Conservation (phyloP, 37 sponge, comb jelly and placozoan species). For the Haliclona indistincta region DNA sequence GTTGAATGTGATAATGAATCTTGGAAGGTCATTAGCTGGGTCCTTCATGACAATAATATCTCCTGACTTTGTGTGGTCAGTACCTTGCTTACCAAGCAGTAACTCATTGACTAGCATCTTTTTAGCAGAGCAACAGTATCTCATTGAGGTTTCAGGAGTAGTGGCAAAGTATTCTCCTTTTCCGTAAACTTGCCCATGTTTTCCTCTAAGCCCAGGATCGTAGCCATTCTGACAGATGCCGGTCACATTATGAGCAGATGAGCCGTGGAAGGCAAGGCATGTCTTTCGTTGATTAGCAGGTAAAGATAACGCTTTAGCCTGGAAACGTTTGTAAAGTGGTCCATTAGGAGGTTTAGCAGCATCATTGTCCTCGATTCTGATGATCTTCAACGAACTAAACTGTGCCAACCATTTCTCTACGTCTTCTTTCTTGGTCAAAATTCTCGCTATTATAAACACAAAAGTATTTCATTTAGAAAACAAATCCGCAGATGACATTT, state of each 20-base stretch:
- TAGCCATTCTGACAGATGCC: conserved; percentile 81
- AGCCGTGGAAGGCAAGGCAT: conserved; percentile 80
- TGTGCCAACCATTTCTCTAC: conserved; percentile 58
- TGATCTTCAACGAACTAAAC: conserved; percentile 53
- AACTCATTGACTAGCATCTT: conserved; percentile 81
- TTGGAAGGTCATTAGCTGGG: conserved; percentile 79
- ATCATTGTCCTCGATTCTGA: conserved; percentile 58
- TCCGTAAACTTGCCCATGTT: conserved; percentile 71
- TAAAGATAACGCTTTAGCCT: conserved; percentile 26
- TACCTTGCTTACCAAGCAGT: conserved; percentile 56
- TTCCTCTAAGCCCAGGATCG: conserved; percentile 35
- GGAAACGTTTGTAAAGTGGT: conserved; percentile 56
- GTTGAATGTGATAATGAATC: conserved; percentile 67
- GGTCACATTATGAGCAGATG: conserved; percentile 53
- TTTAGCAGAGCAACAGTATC: conserved; percentile 68
- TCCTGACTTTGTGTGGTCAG: conserved; percentile 72
- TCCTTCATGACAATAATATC: conserved; percentile 80
- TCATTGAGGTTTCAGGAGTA: conserved; percentile 43
- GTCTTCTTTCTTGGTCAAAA: conserved; percentile 23
- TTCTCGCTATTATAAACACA: not conserved
- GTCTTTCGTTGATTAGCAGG: conserved; percentile 64
- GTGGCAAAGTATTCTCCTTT: conserved; percentile 84
- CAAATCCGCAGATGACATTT: not conserved
- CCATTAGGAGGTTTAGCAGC: conserved; percentile 75
- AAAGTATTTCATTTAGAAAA: not conserved